A percentile compares a stretch with the other conserved stretches of the same genome.
Evolutionary conservation across 2,113 vertebrate genomes (phyloP).

Genomic region (Nibea albiflora): DNA sequence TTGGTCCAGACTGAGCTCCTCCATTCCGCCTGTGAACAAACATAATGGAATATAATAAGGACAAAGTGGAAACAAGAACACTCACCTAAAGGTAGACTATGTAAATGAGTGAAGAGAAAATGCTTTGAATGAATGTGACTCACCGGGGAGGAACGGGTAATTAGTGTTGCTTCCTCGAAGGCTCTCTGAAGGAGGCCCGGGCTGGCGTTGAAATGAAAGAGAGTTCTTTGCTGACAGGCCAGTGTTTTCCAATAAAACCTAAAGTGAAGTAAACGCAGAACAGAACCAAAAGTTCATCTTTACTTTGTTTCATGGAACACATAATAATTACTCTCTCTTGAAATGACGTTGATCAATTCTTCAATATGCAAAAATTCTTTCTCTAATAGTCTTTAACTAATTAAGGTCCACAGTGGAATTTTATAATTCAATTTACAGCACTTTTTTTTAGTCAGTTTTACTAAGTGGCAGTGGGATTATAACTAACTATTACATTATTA

Average conservation of each 20-base stretch:
- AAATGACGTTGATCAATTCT: neutral
- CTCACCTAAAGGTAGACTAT: neutral
- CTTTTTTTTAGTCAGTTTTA: too few species aligned
- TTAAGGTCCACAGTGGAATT: too few species aligned
- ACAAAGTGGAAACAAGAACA: neutral
- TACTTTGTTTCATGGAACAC: neutral
- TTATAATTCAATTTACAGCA: too few species aligned
- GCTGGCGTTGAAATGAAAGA: conserved; percentile 89
- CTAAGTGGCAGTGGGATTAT: neutral
- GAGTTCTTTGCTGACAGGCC: conserved; percentile 91
- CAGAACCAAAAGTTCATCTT: neutral
- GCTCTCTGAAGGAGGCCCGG: conserved; percentile 88
- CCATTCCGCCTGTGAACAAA: conserved; percentile 87
- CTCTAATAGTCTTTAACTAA: too few species aligned
- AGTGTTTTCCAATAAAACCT: conserved; percentile 89
- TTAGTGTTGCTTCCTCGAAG: conserved; percentile 91
- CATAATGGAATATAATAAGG: neutral
- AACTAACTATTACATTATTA: too few species aligned
- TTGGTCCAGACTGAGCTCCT: conserved; percentile 90
- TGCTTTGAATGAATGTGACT: neutral
- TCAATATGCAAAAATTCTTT: neutral
- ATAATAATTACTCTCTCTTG: neutral
- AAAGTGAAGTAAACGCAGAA: neutral
- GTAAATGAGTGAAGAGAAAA: neutral
- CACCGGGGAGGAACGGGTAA: conserved; percentile 92